Base-by-base conservation (phyloP, 2,113 vertebrate genomes). In the Platycercus adscitus region DNA sequence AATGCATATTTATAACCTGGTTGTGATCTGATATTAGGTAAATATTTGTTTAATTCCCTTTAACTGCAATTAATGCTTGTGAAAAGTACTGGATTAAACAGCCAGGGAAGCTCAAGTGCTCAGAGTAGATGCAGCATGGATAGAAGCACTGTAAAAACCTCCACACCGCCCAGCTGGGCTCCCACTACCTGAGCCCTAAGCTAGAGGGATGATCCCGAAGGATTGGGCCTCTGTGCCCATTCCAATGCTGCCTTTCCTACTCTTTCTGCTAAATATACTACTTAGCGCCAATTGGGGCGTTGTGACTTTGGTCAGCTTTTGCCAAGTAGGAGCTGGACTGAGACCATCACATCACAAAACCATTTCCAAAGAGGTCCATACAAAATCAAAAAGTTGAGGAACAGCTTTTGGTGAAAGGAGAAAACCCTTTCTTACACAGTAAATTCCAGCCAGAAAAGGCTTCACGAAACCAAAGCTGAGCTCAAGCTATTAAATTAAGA, bases 1-100 rank as follows among this genome's bases (percentile, higher is more conserved):
- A 89, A 92, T 10, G 96, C 96, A 88, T 70, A 95, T 87, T 97
- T 85, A 97, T 94, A 76, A 96, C 91, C 66, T 82, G 78, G 3
- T 73, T 77, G 83, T 93, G 91, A 94, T 77, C 81, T 91, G 88
- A 33, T 89, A 93, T 89, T 82, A 95, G 44, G 65, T 94, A 76
- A 93, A 64, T 96, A 86, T 37, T 83, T 61, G 44, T 55, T 90
- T 44, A 41, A 61, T 25, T 84, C 29, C 81, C 91, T 91, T 90
- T 66, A 87, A 92, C 33, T 79, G 44, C 81, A 70, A 21, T 72
- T 73, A 80, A 58, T 46, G 66, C 65, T 69, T 29, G 61, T 92
- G 73, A 86, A 80, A 90, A 87, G 53, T 50, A 44, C 86, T 71
- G 73, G 84, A 91, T 90, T 89, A 96, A 96, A 91, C 31, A 96